These are phyloP conservation scores for Diplodus puntazzo DNA, from an alignment of 2,797 vertebrate species.

Conservation along the genomic window DNA sequence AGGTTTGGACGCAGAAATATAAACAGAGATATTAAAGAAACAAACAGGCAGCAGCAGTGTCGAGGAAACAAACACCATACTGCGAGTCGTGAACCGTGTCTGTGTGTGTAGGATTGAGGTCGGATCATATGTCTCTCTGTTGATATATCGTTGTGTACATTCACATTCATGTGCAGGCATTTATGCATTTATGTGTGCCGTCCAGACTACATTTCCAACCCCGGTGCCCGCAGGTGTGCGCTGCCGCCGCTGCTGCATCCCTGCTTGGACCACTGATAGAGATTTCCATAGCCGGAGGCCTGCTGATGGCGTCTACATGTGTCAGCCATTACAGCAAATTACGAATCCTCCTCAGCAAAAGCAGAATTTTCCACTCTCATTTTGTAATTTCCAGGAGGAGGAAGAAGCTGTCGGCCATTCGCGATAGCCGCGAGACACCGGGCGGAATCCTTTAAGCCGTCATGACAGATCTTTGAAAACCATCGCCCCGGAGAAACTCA, in stretches of 20 bases:
- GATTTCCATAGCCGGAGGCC: conserved; percentile 72
- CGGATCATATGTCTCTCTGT: conserved; percentile 12
- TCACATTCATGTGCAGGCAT: conserved; percentile 17
- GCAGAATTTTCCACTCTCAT: conserved; percentile 75
- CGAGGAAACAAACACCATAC: conserved; percentile 56
- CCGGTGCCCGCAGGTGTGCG: conserved; percentile 54
- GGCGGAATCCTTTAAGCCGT: conserved; percentile 52
- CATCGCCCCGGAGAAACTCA: conserved; percentile 45
- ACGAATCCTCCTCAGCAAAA: conserved; percentile 75
- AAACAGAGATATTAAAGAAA: conserved; percentile 77
- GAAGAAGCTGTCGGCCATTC: conserved; percentile 73
- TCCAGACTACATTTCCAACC: conserved; percentile 37
- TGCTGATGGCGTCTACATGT: conserved; percentile 74
- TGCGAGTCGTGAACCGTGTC: conserved; percentile 50
- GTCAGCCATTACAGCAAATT: conserved; percentile 85
- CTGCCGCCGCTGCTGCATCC: conserved; percentile 24
- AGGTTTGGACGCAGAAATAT: conserved; percentile 70
- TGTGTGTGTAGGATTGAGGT: conserved; percentile 17
- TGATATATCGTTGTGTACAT: conserved; percentile 27
- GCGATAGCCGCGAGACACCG: conserved; percentile 63
- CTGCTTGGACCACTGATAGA: conserved; percentile 42
- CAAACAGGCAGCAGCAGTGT: conserved; percentile 64
- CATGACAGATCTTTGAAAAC: conserved; percentile 61
- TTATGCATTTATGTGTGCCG: conserved; percentile 31
- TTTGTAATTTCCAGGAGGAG: conserved; percentile 80